Base-by-base conservation (phyloP, 2,113 vertebrate species). In the Actenoides lindsayi region DNA sequence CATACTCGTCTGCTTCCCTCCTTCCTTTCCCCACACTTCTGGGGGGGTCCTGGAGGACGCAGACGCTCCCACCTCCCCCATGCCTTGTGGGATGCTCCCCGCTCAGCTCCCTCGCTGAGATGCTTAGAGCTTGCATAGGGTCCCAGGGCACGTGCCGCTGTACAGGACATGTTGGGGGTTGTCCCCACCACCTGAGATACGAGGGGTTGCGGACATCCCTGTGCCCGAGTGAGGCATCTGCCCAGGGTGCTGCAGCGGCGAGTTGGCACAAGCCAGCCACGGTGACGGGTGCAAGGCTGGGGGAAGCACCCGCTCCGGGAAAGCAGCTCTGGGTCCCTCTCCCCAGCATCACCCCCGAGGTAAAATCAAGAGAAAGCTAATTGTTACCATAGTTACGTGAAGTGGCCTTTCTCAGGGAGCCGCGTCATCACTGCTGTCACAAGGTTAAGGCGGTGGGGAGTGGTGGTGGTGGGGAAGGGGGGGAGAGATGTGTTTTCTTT, bases 341-440 rank as follows among this genome's bases (percentile, higher is more conserved):
- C 54, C 80, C 84, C 70, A 87, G 80, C 69, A 4, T 96, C 92
- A 89, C 93, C 96, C 97, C 94, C 39, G 48, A 97, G 95, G 97
- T 96, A 96, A 97, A 97, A 98, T 74, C 96, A 97, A 97, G 96
- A 95, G 86, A 95, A 95, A 93, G 94, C 95, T 98, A 97, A 97
- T 97, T 95, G 97, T 98, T 97, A 79, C 98, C 98, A 98, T 98
- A 97, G 98, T 87, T 98, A 98, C 96, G 2, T 97, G 96, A 97
- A 98, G 97, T 98, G 97, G 97, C 97, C 97, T 96, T 96, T 97
- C 96, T 77, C 96, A 97, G 96, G 94, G 95, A 97, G 97, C 97
- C 95, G 50, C 95, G 91, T 97, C 97, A 98, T 97, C 96, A 89
- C 95, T 95, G 97, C 97, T 96, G 96, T 97, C 97, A 94, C 96